Percentiles rank a stretch among this genome's conserved stretches.
phyloP scores from a whole-genome alignment of 1,140 invertebrate species.

The Paraescarpia echinospica region DNA sequence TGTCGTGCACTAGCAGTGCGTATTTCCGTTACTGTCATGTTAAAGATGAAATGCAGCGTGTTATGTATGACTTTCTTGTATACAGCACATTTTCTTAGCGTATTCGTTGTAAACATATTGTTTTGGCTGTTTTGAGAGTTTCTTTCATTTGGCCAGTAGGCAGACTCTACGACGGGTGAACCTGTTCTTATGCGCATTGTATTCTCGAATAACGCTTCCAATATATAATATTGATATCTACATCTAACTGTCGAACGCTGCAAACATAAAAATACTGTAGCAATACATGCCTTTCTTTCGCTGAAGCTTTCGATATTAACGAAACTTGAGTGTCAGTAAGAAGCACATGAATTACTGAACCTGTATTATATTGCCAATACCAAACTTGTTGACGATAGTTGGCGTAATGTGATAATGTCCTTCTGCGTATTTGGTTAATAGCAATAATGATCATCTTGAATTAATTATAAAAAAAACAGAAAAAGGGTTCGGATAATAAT shows the following conservation, averaged over 20 bases:
- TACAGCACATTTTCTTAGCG: neutral
- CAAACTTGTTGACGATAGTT: neutral
- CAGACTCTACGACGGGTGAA: neutral
- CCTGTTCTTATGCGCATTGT: neutral
- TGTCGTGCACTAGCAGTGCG: neutral
- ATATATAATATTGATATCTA: no score
- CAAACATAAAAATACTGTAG: no score
- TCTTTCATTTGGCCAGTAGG: neutral
- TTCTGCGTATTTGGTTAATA: neutral
- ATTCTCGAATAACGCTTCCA: no score
- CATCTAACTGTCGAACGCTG: no score
- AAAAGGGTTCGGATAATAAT: no score
- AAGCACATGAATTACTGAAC: neutral
- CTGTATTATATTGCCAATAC: neutral
- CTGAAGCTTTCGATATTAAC: neutral
- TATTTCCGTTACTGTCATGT: neutral
- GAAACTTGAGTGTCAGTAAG: neutral
- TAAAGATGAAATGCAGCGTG: neutral
- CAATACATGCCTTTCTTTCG: no score
- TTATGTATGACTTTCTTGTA: neutral
- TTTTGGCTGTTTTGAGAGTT: neutral
- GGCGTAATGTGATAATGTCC: neutral
- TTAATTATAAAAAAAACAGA: no score
- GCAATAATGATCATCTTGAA: no score
- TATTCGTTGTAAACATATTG: neutral